A percentile compares a stretch with the other conserved stretches of the same genome.
Conservation (phyloP, 2,797 vertebrate species). For the Falco columbarius region DNA sequence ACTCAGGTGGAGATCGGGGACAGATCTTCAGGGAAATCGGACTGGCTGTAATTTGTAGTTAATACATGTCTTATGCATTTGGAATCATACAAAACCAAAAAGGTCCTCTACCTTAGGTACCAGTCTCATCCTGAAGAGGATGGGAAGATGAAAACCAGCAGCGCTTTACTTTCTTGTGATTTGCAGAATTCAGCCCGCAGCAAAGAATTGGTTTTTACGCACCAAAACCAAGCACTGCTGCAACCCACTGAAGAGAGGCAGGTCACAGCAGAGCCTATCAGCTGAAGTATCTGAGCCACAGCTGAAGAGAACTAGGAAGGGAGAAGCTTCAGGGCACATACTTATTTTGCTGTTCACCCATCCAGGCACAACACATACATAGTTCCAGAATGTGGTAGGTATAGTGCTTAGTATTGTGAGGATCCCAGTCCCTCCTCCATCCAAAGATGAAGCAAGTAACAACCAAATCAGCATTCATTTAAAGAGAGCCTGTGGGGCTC, state of each 20-base stretch:
- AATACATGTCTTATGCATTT: not conserved
- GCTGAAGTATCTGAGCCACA: not conserved
- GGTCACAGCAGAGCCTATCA: not conserved
- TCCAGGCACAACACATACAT: not conserved
- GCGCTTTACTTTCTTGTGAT: not conserved
- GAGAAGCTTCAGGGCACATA: not conserved
- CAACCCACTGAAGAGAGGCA: not conserved
- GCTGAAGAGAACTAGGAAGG: not conserved
- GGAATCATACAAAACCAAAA: not conserved
- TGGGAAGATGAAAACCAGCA: not conserved
- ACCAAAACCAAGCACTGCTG: not conserved
- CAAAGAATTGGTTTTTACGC: not conserved
- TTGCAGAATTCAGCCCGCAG: not conserved
- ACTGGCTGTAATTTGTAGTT: not conserved
- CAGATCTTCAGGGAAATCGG: not conserved
- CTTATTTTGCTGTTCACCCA: not conserved
- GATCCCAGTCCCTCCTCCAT: not conserved
- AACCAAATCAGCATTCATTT: not conserved
- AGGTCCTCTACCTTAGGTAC: not conserved
- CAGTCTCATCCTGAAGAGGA: not conserved
- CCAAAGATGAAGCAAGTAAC: not conserved
- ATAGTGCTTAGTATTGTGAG: accelerated
- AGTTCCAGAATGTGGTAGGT: not conserved
- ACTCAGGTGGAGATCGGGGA: not conserved
- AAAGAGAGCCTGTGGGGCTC: not conserved